Evolutionary conservation across 2,888 invertebrate genomes (phyloP).

Genomic region (Spisula subtruncata): DNA sequence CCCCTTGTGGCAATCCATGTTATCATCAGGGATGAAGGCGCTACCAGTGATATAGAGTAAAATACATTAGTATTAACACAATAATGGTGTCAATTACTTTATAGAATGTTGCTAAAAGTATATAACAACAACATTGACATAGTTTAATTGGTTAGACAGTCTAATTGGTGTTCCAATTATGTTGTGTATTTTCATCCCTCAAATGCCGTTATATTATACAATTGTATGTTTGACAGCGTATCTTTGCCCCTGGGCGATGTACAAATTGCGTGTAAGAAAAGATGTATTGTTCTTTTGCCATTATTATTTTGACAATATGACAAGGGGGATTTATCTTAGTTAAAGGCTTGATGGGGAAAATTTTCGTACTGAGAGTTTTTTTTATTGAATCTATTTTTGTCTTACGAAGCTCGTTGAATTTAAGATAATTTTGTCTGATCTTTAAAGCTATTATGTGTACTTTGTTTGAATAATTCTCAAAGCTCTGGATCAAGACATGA

Average conservation of each 20-base stretch:
- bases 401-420: background rate
- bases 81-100: too few relatives aligned
- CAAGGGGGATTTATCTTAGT: conserved; percentile 36
- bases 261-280: conserved; percentile 42
- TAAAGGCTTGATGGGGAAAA: conserved; percentile 25
- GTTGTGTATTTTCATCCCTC: conserved; percentile 12
- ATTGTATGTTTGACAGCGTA: conserved; percentile 41
- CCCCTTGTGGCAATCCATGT: too few relatives aligned
- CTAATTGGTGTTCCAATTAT: conserved; percentile 8
- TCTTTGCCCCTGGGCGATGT: conserved; percentile 37
- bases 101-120: too few relatives aligned
- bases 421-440: conserved; percentile 8
- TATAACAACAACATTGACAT: too few relatives aligned
- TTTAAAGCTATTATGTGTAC: background rate
- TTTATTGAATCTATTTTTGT: conserved; percentile 10
- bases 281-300: conserved; percentile 46
- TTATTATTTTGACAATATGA: conserved; percentile 49
- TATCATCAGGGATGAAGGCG: too few relatives aligned
- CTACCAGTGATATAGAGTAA: too few relatives aligned
- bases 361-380: conserved; percentile 35
- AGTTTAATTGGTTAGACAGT: background rate
- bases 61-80: too few relatives aligned
- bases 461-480: background rate
- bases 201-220: conserved; percentile 8
- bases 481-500: background rate